A percentile compares a stretch with the other conserved stretches of the same genome.
These are phyloP conservation scores for Spatulosminthurus flaviceps DNA, from an alignment of 2,888 invertebrate genomes.

Conservation along the genomic window DNA sequence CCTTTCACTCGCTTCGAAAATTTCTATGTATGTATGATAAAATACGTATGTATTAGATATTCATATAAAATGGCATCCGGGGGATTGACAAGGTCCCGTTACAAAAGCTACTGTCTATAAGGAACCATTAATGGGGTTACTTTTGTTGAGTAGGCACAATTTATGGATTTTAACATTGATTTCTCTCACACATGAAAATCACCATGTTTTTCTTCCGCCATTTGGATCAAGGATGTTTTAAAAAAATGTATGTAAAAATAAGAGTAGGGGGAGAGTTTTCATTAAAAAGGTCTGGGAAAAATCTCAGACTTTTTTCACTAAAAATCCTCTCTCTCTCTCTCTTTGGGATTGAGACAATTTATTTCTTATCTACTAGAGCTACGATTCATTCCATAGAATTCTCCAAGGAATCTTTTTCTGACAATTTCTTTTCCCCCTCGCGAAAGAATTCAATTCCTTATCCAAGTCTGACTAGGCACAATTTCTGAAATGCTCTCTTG, in stretches of 20 bases:
- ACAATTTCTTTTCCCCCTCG: background rate
- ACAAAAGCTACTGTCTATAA: background rate
- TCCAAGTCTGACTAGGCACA: background rate
- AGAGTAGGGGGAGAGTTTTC: no score
- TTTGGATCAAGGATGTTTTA: no score
- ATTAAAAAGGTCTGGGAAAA: no score
- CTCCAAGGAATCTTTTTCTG: background rate
- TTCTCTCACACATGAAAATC: background rate
- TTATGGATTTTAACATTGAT: constrained; percentile 9
- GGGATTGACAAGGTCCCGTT: constrained; percentile 2
- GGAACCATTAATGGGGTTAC: background rate
- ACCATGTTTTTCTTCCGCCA: no score
- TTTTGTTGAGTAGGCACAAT: background rate
- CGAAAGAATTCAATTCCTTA: background rate
- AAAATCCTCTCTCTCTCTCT: no score
- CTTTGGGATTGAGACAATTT: no score
- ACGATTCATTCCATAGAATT: background rate
- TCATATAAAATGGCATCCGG: background rate
- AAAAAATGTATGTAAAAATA: no score
- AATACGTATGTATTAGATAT: background rate
- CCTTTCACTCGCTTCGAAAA: background rate
- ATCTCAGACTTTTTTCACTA: no score
- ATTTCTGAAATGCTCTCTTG: constrained; percentile 1
- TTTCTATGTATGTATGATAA: background rate
- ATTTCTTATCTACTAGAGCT: no score